These are phyloP conservation scores for Brachyptera risi DNA, from an alignment of 2,888 invertebrate genomes.

Conservation along the genomic window DNA sequence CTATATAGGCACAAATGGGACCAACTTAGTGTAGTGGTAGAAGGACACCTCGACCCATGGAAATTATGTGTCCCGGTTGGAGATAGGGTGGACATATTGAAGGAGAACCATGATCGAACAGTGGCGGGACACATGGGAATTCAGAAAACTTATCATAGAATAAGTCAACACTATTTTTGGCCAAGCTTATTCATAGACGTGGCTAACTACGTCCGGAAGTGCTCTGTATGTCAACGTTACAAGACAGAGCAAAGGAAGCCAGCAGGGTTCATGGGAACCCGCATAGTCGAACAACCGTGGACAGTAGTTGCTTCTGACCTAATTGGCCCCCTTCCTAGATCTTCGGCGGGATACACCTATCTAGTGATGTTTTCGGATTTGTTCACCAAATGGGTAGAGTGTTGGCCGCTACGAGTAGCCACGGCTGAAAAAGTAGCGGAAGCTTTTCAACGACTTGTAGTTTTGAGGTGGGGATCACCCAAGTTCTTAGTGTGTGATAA, in stretches of 20 bases:
- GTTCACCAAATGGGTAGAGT: slow-evolving; percentile 33
- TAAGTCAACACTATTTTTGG: slow-evolving; percentile 35
- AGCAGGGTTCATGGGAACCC: slow-evolving; percentile 10
- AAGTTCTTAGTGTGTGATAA: slow-evolving; percentile 34
- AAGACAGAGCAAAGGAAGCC: slow-evolving; percentile 34
- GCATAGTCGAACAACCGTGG: slow-evolving; percentile 2
- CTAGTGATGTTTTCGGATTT: slow-evolving; percentile 37
- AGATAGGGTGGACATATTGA: background rate
- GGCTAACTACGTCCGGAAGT: slow-evolving; percentile 32
- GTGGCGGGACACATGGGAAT: slow-evolving; percentile 34
- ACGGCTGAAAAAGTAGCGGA: slow-evolving; percentile 28
- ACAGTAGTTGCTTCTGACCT: background rate
- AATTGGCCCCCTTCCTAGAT: slow-evolving; percentile 8
- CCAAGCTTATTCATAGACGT: slow-evolving; percentile 34
- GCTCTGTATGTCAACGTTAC: slow-evolving; percentile 31
- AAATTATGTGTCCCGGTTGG: background rate
- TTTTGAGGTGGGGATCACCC: slow-evolving; percentile 34
- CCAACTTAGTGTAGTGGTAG: background rate
- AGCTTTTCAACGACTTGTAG: slow-evolving; percentile 32
- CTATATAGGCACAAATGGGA: background rate
- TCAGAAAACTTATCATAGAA: slow-evolving; percentile 31
- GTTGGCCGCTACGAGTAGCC: slow-evolving; percentile 34
- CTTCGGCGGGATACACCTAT: slow-evolving; percentile 23
- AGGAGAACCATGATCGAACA: slow-evolving; percentile 31
- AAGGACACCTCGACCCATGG: background rate